Percentiles rank a stretch among this genome's conserved stretches.
These are phyloP conservation scores for Melanotaenia boesemani DNA, from an alignment of 2,797 vertebrate species.

Conservation along the genomic window DNA sequence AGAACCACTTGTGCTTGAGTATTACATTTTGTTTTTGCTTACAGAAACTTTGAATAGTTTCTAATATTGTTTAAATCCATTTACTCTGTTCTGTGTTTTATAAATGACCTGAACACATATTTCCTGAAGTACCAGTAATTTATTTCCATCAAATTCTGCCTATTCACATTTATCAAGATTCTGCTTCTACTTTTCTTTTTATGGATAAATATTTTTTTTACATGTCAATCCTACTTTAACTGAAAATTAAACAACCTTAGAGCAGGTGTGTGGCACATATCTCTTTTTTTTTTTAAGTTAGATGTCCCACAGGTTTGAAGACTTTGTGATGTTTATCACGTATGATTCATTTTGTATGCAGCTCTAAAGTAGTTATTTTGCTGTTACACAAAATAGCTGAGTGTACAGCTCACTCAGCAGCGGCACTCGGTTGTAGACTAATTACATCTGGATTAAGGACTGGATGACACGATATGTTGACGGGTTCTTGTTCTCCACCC, in stretches of 20 bases:
- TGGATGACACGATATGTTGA: neutral
- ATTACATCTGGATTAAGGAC: slow-evolving; percentile 14
- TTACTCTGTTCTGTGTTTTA: neutral
- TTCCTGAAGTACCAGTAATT: neutral
- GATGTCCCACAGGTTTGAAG: slow-evolving; percentile 6
- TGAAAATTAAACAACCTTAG: neutral
- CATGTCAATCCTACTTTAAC: neutral
- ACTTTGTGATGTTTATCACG: neutral
- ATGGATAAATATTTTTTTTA: neutral
- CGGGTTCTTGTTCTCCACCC: slow-evolving; percentile 15
- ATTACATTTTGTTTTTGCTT: neutral
- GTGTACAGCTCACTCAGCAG: slow-evolving; percentile 14
- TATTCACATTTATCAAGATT: neutral
- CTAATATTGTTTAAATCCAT: neutral
- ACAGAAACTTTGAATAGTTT: neutral
- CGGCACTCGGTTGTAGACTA: slow-evolving; percentile 16
- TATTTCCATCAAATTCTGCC: neutral
- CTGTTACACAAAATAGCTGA: slow-evolving; percentile 39
- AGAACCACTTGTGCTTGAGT: neutral
- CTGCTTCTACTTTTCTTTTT: neutral
- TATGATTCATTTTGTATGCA: slow-evolving; percentile 2
- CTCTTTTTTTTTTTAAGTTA: slow-evolving; percentile 1
- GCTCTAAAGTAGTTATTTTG: slow-evolving; percentile 21
- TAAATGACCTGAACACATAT: neutral
- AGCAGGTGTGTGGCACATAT: neutral